Base-by-base conservation (phyloP, 2,888 invertebrate genomes). In the Choreutis nemorana region DNA sequence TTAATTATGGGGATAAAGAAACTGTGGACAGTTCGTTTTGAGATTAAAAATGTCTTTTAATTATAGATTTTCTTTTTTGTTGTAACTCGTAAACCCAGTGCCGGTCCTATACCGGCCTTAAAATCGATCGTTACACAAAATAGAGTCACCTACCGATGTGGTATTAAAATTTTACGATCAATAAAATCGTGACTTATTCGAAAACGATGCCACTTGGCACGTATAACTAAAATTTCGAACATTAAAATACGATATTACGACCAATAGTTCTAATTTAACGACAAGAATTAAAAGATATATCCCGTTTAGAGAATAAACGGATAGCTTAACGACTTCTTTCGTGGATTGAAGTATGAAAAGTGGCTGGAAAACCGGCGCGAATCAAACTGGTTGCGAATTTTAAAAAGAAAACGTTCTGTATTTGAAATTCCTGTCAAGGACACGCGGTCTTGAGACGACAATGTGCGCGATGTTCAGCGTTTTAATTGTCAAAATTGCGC, bases 401-500 rank as follows among this genome's bases (percentile, higher is more conserved):
- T 37, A 47, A 26, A 45, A 61, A 62, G 46, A 45, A 37, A 40
- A 34, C 41, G 42, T 40, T 55, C 45, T 50, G 55, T 52, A 52
- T 53, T 50, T 57, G 53, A 58, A 63, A 73, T 77, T 73, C 77
- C 58, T 55, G 45, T 55, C 75, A 77, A 77, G 75, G 75, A 67
- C 75, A 73, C 67, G 44, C 39, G 39, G 30, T 34, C 41, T 47
- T 45, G 50, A 44, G 49, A 44, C 50, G 50, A 50, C 65, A 53
- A 68, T 63, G 70, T 54, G 51, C 49, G 61, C 64, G 54, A 73
- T 68, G 62, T 59, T 50, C 55, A 60, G 68, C 60, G 55, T 65
- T 77, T 77, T 77, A 77, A 78, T 77, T 73, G 75, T 72, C 72
- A 64, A 71, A 75, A 75, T 71, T 67, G 64, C 66, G 53, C 59